phyloP scores from a whole-genome alignment of 2,113 vertebrate genomes.

The Cyanocitta stelleri region DNA sequence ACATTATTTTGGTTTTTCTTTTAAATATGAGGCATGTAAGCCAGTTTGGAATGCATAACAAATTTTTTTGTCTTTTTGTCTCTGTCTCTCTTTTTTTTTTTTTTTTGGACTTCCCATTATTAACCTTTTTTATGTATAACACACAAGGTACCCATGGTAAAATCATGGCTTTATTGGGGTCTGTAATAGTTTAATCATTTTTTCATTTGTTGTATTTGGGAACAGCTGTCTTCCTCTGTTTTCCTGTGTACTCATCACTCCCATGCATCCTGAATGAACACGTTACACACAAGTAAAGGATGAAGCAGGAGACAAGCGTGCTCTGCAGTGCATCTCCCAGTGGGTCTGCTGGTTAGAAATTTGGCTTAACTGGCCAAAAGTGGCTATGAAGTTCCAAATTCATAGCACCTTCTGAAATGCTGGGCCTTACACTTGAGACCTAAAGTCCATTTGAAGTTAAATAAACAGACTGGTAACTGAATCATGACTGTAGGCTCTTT shows the following conservation, averaged over 20 bases:
- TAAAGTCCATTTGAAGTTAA: background rate
- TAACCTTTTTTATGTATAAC: background rate
- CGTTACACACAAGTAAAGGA: rapidly evolving
- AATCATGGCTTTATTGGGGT: background rate
- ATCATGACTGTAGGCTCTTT: background rate
- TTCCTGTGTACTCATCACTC: background rate
- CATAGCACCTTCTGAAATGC: background rate
- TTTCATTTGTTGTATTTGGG: background rate
- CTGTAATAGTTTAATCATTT: background rate
- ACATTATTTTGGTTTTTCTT: background rate
- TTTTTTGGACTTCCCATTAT: background rate
- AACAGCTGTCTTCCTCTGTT: background rate
- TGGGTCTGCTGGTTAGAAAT: background rate
- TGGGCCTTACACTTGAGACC: background rate
- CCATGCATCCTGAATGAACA: rapidly evolving
- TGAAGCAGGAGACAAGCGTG: background rate
- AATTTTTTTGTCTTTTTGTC: background rate
- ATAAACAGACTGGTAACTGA: background rate
- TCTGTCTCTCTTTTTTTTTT: background rate
- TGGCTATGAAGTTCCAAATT: background rate
- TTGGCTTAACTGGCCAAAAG: background rate
- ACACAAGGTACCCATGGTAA: background rate
- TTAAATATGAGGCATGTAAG: background rate
- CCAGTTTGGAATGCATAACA: background rate
- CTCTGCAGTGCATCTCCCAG: background rate